Evolutionary conservation across 2,888 invertebrate species (phyloP), one percentile per base, ranked within the genome.

Genomic region (Hedychridium roseum): DNA sequence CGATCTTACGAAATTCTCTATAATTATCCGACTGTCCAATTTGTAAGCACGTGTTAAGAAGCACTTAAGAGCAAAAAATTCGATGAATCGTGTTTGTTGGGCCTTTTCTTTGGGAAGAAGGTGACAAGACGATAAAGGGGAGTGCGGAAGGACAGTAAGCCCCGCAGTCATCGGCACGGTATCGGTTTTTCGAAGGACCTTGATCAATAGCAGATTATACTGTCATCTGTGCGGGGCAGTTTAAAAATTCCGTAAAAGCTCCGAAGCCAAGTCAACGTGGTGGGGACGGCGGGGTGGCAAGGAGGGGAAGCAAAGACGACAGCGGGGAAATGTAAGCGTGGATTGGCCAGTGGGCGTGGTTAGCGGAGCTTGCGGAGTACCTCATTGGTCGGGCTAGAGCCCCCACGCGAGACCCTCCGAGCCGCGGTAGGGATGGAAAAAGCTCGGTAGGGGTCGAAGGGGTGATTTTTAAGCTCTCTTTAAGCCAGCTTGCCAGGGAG

Each of bases 141-240:
- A 12, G 17, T 14, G 30, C 5, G 43, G 42, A 50, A 59, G 42
- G 39, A 52, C 53, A 43, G 44, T 54, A 58, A 61, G 51, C 50
- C 46, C 39, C 51, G 59, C 48, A 54, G 57, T 61, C 51, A 64
- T 66, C 60, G 64, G 60, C 47, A 54, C 52, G 60, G 57, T 67
- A 67, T 69, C 60, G 62, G 62, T 71, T 66, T 66, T 64, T 55
- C 56, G 54, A 55, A 64, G 64, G 64, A 67, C 66, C 68, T 74
- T 74, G 70, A 76, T 78, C 73, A 72, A 73, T 72, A 73, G 71
- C 65, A 73, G 75, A 77, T 78, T 76, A 77, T 73, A 68, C 65
- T 71, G 73, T 76, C 74, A 74, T 72, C 73, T 72, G 69, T 66
- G 64, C 64, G 61, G 64, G 69, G 71, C 69, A 72, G 71, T 73